A percentile compares a stretch with the other conserved stretches of the same genome.
Conservation (phyloP, 1,140 invertebrate genomes). For the Solen grandis region DNA sequence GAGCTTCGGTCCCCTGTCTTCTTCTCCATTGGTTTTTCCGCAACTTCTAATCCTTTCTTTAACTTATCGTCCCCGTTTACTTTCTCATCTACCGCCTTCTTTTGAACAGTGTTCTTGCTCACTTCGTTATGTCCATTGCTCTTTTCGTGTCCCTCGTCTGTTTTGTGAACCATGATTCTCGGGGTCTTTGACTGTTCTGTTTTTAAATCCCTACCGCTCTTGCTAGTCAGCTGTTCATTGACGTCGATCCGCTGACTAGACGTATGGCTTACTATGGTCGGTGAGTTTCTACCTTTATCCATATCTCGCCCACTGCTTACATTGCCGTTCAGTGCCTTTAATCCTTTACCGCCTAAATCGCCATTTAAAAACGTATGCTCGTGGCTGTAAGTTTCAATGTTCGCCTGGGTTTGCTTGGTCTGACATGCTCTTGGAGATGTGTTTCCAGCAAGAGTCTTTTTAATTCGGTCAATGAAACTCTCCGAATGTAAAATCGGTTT, state of each 20-base stretch:
- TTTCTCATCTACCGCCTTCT: not conserved
- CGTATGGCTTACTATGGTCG: too few relatives aligned
- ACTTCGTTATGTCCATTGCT: not conserved
- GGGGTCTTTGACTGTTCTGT: not conserved
- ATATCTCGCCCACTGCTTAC: too few relatives aligned
- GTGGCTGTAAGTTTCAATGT: slow-evolving; percentile 36
- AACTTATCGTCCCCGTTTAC: slow-evolving; percentile 7
- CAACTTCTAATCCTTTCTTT: slow-evolving; percentile 34
- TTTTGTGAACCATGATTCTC: not conserved
- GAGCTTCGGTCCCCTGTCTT: slow-evolving; percentile 33
- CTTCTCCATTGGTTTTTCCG: slow-evolving; percentile 34
- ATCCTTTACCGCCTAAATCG: too few relatives aligned
- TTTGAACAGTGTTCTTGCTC: not conserved
- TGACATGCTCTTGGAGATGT: slow-evolving; percentile 3
- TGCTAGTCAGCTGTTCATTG: too few relatives aligned
- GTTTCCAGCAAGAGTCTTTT: slow-evolving; percentile 57
- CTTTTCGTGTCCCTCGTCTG: not conserved
- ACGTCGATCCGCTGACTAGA: too few relatives aligned
- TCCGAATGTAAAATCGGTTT: slow-evolving; percentile 65
- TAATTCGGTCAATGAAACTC: slow-evolving; percentile 67
- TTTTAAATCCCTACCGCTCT: not conserved
- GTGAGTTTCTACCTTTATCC: too few relatives aligned
- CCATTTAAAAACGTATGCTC: too few relatives aligned
- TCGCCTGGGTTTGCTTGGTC: slow-evolving; percentile 30
- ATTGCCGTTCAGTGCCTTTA: too few relatives aligned